Evolutionary conservation across 2,113 vertebrate species (phyloP).

Genomic region (Dicaeum eximium): DNA sequence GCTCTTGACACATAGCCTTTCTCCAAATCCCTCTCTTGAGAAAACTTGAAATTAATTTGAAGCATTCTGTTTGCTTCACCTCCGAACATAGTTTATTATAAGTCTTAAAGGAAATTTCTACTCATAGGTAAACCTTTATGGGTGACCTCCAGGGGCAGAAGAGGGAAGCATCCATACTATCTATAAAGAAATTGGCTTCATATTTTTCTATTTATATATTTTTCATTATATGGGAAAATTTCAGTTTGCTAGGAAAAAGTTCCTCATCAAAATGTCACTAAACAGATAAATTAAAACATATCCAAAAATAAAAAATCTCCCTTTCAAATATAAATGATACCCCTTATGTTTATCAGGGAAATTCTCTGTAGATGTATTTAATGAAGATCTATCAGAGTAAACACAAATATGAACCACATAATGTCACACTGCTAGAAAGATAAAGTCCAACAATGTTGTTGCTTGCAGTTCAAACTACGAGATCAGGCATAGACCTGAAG

Average conservation of each 20-base stretch:
- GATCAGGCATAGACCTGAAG: neutral
- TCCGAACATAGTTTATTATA: neutral
- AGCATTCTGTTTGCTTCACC: neutral
- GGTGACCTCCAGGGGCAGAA: neutral
- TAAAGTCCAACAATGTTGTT: neutral
- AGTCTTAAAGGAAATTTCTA: neutral
- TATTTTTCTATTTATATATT: neutral
- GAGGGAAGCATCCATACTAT: neutral
- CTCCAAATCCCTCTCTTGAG: neutral
- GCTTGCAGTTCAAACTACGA: neutral
- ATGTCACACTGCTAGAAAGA: neutral
- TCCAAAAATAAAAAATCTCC: neutral
- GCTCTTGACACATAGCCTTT: neutral
- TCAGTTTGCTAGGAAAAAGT: neutral
- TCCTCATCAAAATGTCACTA: neutral
- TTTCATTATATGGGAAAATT: neutral
- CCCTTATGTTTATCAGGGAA: neutral
- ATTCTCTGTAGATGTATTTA: neutral
- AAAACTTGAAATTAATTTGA: neutral
- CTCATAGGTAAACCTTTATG: neutral
- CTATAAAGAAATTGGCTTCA: neutral
- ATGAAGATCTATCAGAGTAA: neutral
- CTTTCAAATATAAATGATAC: neutral
- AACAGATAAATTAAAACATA: neutral
- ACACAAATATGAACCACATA: neutral